phyloP scores from a whole-genome alignment of 2,888 invertebrate species.

The Pachydiplax longipennis region DNA sequence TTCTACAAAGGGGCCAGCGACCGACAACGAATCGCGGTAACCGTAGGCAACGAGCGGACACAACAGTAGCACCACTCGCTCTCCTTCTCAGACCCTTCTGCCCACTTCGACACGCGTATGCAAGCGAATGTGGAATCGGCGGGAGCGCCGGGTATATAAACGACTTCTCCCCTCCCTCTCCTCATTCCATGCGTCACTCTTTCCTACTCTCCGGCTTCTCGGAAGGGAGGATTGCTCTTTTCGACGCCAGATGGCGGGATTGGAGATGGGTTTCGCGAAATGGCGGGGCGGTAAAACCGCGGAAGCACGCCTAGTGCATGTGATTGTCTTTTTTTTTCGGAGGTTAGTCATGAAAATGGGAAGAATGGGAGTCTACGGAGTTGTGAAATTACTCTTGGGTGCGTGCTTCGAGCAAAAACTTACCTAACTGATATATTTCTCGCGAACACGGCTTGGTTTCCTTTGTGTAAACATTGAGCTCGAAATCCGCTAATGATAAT shows the following conservation, averaged over 20 bases:
- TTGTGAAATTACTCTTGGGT: background rate
- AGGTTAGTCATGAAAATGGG: background rate
- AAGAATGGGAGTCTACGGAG: background rate
- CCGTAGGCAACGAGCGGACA: conserved; percentile 26
- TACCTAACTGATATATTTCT: no score
- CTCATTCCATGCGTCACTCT: background rate
- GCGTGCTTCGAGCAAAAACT: background rate
- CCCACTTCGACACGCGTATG: background rate
- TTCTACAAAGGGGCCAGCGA: background rate
- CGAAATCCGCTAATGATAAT: no score
- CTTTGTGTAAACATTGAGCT: no score
- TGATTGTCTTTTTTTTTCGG: background rate
- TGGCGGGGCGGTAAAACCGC: background rate
- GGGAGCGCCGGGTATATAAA: background rate
- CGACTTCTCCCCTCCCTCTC: background rate
- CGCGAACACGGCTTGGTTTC: no score
- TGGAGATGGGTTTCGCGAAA: background rate
- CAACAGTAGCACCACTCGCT: background rate
- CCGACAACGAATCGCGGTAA: background rate
- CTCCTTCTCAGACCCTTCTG: conserved; percentile 3
- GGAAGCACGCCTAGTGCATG: background rate
- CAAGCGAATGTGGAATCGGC: background rate
- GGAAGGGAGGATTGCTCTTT: background rate
- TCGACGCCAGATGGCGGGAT: background rate
- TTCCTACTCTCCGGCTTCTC: background rate